Evolutionary conservation across 30 jellyfish, hydroid and myxozoan genomes (phyloP).

Genomic region (Aurelia aurita complex sp. Pacific): DNA sequence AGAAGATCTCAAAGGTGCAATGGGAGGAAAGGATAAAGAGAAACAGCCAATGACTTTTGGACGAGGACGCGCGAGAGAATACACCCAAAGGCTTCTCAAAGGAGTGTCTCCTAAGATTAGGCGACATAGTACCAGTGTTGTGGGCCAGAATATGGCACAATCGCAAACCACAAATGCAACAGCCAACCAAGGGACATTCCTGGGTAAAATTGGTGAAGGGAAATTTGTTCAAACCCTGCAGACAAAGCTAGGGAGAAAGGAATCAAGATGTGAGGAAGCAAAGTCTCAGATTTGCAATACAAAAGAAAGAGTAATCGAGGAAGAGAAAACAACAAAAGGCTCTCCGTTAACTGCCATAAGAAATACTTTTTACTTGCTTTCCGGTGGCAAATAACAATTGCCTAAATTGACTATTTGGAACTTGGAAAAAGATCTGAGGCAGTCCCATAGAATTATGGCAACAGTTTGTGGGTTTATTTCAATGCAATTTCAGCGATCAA

Average conservation of each 20-base stretch:
- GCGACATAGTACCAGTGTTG: slow-evolving; percentile 56
- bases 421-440: no score
- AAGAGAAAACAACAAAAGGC: slow-evolving; percentile 54
- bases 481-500: no score
- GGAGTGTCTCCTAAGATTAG: slow-evolving; percentile 69
- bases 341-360: slow-evolving; percentile 62
- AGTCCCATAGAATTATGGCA: no score
- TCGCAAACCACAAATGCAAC: slow-evolving; percentile 9
- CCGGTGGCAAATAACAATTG: slow-evolving; percentile 37
- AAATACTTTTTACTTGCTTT: slow-evolving; percentile 32
- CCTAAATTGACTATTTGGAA: neutral
- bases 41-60: slow-evolving; percentile 37
- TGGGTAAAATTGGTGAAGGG: slow-evolving; percentile 59
- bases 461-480: no score
- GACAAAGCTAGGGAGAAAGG: slow-evolving; percentile 70
- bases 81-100: slow-evolving; percentile 56
- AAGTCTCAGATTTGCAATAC: slow-evolving; percentile 43
- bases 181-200: slow-evolving; percentile 39
- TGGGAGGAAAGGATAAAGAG: slow-evolving; percentile 42
- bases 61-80: slow-evolving; percentile 58
- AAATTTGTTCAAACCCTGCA: slow-evolving; percentile 66
- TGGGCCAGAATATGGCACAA: slow-evolving; percentile 16
- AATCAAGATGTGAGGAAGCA: slow-evolving; percentile 42
- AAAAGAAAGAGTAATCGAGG: slow-evolving; percentile 38
- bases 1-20: slow-evolving; percentile 51